Base-by-base conservation (phyloP, 2,113 vertebrate genomes). In the Hemibagrus wyckioides region DNA sequence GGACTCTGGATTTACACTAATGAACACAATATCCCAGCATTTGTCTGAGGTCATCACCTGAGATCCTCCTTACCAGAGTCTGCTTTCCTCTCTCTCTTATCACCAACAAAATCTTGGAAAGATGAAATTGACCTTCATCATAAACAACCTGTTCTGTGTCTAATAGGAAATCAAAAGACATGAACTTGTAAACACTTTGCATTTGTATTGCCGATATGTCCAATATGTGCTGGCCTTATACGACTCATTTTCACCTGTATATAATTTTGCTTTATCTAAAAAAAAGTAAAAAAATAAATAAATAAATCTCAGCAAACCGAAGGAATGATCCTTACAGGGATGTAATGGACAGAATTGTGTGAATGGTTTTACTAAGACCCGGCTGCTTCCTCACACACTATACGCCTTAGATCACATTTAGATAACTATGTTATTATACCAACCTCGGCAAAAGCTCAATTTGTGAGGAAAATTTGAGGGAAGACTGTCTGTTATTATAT, bases 11-110 rank as follows among this genome's bases (percentile, higher is more conserved):
- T 77, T 75, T 84, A 87, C 77, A 48, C 79, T 89, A 90, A 90
- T 90, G 89, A 90, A 88, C 54, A 87, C 89, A 89, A 54, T 86
- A 85, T 82, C 80, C 61, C 54, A n/a, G 71, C 44, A 63, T 71
- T 73, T 82, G 69, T 82, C 77, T 52, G 52, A 85, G 85, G 71
- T 82, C 89, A 88, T 75, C 84, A 50, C 50, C 33, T 83, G 82
- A 14, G 33, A 57, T 50, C 80, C 33, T 57, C 54, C 48, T 75
- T 75, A 44, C 39, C n/a, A 86, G 33, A 52, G 33, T 48, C 44
- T 76, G 41, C 56, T 56, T 52, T 50, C 44, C 2, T n/a, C 48
- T 79, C 56, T 87, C 80, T 54, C 56, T 75, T 56, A 87, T 76
- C 33, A 80, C 28, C 25, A 84, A 71, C 23, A 73, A 50, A 86